phyloP scores from a whole-genome alignment of 1,140 invertebrate species.

The Nautilus pompilius region DNA sequence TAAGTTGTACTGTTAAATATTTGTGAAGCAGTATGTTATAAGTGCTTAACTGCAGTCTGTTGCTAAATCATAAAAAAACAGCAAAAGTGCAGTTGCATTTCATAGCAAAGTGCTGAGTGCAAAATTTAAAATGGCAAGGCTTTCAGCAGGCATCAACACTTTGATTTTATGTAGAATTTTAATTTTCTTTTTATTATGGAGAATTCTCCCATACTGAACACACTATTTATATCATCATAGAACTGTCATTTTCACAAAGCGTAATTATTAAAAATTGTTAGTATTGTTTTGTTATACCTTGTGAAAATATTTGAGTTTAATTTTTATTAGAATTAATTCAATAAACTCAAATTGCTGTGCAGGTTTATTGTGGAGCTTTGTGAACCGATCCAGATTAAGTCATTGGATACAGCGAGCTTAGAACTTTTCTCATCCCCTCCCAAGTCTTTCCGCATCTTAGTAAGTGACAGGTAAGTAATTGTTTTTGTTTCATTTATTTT shows the following conservation, averaged over 20 bases:
- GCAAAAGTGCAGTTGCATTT: too few relatives aligned
- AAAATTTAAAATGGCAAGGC: too few relatives aligned
- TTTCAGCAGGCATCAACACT: too few relatives aligned
- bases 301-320: background rate
- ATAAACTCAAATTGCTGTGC: too few relatives aligned
- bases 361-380: slow-evolving; percentile 97
- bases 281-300: background rate
- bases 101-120: too few relatives aligned
- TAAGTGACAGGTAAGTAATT: slow-evolving; percentile 67
- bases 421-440: slow-evolving; percentile 97
- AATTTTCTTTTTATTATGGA: too few relatives aligned
- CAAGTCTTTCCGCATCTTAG: slow-evolving; percentile 75
- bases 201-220: too few relatives aligned
- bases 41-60: too few relatives aligned
- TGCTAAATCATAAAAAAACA: too few relatives aligned
- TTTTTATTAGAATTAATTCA: background rate
- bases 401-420: slow-evolving; percentile 93
- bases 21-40: too few relatives aligned
- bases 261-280: background rate
- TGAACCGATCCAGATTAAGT: slow-evolving; percentile 83
- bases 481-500: background rate
- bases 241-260: background rate
- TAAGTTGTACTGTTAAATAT: too few relatives aligned
- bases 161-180: too few relatives aligned
- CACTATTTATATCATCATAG: background rate